Percentiles rank a stretch among this genome's conserved stretches.
Conservation (phyloP, 23 tunicate species). For the Styela clava region DNA sequence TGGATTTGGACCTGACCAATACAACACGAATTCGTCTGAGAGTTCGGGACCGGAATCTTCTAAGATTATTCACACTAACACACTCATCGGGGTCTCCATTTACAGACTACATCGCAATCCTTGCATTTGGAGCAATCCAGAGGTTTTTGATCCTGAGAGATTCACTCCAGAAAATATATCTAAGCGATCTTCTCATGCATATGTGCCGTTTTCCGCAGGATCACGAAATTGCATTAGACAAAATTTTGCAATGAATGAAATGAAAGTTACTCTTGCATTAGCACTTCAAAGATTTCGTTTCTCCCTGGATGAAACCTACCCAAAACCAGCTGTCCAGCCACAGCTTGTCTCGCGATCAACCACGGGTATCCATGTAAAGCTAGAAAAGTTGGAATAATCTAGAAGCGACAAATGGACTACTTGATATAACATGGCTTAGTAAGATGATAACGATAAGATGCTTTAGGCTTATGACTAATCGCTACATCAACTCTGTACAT, state of each 20-base stretch:
- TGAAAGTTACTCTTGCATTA: conserved; percentile 68
- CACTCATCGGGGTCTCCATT: not conserved
- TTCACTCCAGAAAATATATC: conserved; percentile 36
- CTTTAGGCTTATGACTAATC: too few species aligned
- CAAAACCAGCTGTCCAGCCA: conserved; percentile 50
- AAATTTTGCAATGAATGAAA: conserved; percentile 86
- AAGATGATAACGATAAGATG: too few species aligned
- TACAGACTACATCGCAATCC: conserved; percentile 25
- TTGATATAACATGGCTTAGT: too few species aligned
- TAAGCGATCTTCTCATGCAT: conserved; percentile 49
- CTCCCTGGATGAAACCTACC: conserved; percentile 49
- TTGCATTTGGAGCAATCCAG: conserved; percentile 12
- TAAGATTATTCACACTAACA: conserved; percentile 6
- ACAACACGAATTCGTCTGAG: not conserved
- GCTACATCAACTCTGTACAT: too few species aligned
- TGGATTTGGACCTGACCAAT: conserved; percentile 13
- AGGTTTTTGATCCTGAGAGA: conserved; percentile 76
- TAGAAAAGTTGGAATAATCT: conserved; percentile 21
- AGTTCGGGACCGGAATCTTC: not conserved
- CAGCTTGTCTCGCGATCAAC: conserved; percentile 46
- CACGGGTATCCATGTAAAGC: conserved; percentile 62
- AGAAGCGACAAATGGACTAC: too few species aligned
- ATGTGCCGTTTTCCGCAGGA: conserved; percentile 84
- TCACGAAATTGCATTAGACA: conserved; percentile 92
- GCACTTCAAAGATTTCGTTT: conserved; percentile 44